These are phyloP conservation scores for Mythimna loreyi DNA, from an alignment of 2,888 invertebrate species.

Conservation along the genomic window DNA sequence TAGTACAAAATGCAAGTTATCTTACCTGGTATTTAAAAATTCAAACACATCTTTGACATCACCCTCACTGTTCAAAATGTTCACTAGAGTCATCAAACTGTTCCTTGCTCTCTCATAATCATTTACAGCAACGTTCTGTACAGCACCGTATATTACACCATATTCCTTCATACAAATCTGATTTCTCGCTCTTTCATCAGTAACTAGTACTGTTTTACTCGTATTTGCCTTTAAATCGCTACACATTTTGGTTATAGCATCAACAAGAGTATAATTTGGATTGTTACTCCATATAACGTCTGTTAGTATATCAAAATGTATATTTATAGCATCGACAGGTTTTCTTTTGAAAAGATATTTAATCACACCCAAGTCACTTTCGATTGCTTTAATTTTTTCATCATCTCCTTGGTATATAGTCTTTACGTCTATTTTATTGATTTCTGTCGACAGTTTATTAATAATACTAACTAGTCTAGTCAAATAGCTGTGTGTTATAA, in stretches of 20 bases:
- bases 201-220: constrained; percentile 76
- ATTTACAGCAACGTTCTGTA: constrained; percentile 67
- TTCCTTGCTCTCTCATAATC: constrained; percentile 71
- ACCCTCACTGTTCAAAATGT: constrained; percentile 65
- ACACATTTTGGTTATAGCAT: constrained; percentile 75
- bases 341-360: constrained; percentile 79
- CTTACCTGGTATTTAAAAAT: constrained; percentile 79
- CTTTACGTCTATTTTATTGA: constrained; percentile 69
- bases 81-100: constrained; percentile 74
- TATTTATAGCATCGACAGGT: constrained; percentile 76
- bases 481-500: constrained; percentile 77
- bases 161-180: constrained; percentile 82
- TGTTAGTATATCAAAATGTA: constrained; percentile 84
- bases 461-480: constrained; percentile 78
- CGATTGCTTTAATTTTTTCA: constrained; percentile 68
- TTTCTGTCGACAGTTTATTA: constrained; percentile 74
- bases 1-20: not conserved
- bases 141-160: constrained; percentile 71
- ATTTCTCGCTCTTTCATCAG: constrained; percentile 72
- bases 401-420: constrained; percentile 64
- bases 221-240: constrained; percentile 72
- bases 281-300: constrained; percentile 75
- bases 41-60: constrained; percentile 71
- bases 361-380: constrained; percentile 71
- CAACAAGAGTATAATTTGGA: constrained; percentile 72